Percentiles rank a stretch among this genome's conserved stretches.
Conservation (phyloP, 2,113 vertebrate genomes). For the Seriola dumerili region DNA sequence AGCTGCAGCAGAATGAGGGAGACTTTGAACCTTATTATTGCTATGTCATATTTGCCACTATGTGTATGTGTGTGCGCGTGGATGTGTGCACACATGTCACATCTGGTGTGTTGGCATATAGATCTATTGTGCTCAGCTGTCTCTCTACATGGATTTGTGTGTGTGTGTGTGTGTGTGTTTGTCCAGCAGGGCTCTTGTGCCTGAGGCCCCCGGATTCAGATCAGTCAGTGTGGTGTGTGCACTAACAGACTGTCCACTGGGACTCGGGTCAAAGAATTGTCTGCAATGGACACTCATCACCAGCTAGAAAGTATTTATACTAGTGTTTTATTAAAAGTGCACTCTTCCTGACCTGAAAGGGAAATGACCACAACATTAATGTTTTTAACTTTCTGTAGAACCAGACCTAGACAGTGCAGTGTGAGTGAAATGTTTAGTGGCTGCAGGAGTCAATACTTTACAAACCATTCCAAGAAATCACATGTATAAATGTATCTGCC, state of each 20-base stretch:
- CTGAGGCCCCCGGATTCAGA: slow-evolving; percentile 43
- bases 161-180: neutral
- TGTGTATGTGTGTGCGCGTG: neutral
- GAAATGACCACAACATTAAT: neutral
- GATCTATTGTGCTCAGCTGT: slow-evolving; percentile 56
- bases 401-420: too few species aligned
- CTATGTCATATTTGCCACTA: neutral
- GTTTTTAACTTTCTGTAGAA: neutral
- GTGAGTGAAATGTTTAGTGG: neutral
- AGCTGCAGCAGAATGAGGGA: slow-evolving; percentile 14
- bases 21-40: slow-evolving; percentile 21
- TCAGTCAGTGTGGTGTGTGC: slow-evolving; percentile 39
- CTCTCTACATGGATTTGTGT: slow-evolving; percentile 38
- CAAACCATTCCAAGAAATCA: neutral
- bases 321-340: neutral
- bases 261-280: slow-evolving; percentile 46
- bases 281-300: slow-evolving; percentile 24
- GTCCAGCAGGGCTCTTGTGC: slow-evolving; percentile 30
- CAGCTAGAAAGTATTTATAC: slow-evolving; percentile 27
- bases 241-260: slow-evolving; percentile 31
- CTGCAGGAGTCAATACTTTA: neutral
- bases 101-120: slow-evolving; percentile 53
- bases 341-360: neutral
- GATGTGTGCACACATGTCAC: slow-evolving; percentile 21
- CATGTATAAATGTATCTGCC: neutral